These are phyloP conservation scores for Octodonta nipae DNA, from an alignment of 2,888 invertebrate genomes.

Conservation along the genomic window DNA sequence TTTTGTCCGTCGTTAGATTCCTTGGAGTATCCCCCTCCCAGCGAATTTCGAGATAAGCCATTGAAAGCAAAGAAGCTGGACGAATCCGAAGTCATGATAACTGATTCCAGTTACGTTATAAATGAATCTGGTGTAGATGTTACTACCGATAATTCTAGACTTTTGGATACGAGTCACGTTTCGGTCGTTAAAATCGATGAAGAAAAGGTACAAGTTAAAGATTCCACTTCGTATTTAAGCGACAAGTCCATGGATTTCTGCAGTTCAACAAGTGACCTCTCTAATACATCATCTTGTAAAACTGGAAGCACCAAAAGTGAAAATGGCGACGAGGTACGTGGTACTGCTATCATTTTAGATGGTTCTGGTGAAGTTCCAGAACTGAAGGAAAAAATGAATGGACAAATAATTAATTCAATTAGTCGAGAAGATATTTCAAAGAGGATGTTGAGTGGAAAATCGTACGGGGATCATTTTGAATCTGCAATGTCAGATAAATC, in stretches of 20 bases:
- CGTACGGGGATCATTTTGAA: constrained; percentile 51
- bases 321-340: constrained; percentile 34
- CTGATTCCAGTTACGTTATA: constrained; percentile 53
- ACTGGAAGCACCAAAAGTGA: constrained; percentile 29
- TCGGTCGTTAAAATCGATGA: constrained; percentile 83
- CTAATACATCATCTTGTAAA: constrained; percentile 31
- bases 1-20: constrained; percentile 63
- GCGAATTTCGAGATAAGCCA: constrained; percentile 34
- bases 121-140: constrained; percentile 54
- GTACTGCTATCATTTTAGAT: constrained; percentile 38
- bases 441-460: constrained; percentile 32
- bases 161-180: constrained; percentile 70
- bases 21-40: constrained; percentile 46
- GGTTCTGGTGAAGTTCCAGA: constrained; percentile 30
- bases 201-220: constrained; percentile 52
- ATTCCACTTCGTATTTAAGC: constrained; percentile 41
- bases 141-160: constrained; percentile 32
- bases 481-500: constrained; percentile 39
- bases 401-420: constrained; percentile 32
- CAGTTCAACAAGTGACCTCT: constrained; percentile 34
- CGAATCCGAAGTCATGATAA: constrained; percentile 74
- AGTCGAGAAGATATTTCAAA: constrained; percentile 30
- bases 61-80: constrained; percentile 56
- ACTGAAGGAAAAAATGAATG: constrained; percentile 34
- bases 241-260: constrained; percentile 24